These are phyloP conservation scores for Plodia interpunctella DNA, from an alignment of 1,140 invertebrate species.

Conservation along the genomic window DNA sequence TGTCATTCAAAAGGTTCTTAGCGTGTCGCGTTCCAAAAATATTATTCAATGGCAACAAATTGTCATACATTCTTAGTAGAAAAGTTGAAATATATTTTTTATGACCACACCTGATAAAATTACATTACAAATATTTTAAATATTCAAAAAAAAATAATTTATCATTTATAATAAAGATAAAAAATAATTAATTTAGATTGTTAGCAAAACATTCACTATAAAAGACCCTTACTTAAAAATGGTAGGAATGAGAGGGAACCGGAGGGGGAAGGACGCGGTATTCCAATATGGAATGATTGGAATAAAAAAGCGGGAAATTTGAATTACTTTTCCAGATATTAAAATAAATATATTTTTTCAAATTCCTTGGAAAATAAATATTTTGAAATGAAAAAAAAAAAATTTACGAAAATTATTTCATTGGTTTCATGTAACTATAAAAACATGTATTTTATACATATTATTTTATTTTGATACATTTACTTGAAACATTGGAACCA, in stretches of 20 bases:
- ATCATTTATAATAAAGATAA: neutral
- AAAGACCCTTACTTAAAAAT: constrained; percentile 39
- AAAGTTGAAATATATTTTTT: too few species aligned
- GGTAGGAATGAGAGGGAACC: constrained; percentile 36
- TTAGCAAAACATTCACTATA: constrained; percentile 13
- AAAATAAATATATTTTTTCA: neutral
- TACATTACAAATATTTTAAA: too few species aligned
- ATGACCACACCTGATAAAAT: too few species aligned
- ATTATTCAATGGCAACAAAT: neutral
- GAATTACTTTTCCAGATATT: constrained; percentile 13
- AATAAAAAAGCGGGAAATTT: constrained; percentile 34
- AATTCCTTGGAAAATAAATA: neutral
- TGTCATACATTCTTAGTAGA: too few species aligned
- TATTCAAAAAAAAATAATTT: neutral
- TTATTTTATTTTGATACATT: too few species aligned
- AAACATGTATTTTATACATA: too few species aligned
- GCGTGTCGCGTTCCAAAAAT: constrained; percentile 25
- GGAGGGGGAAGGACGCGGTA: constrained; percentile 47
- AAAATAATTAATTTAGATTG: neutral
- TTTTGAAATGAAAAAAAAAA: neutral
- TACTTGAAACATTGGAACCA: too few species aligned
- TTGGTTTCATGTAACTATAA: too few species aligned
- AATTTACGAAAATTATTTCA: too few species aligned
- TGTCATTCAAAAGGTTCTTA: constrained; percentile 72
- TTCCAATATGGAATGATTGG: constrained; percentile 30